A percentile compares a stretch with the other conserved stretches of the same genome.
phyloP scores from a whole-genome alignment of 2,888 invertebrate species.

The Bhutanitis thaidina region DNA sequence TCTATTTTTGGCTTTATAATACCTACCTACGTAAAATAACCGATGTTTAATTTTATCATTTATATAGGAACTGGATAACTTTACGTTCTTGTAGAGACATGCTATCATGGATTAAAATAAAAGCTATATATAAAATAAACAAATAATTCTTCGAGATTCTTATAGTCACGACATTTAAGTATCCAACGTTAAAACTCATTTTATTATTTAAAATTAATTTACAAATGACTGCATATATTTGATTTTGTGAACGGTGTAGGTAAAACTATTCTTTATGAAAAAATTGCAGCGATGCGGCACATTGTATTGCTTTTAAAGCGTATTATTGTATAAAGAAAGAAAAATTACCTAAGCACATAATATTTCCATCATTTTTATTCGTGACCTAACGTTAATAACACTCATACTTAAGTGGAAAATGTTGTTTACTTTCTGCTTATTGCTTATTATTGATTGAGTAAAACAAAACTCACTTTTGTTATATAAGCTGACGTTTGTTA shows the following conservation, averaged over 20 bases:
- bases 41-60: too few relatives aligned
- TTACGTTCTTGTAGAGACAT: background rate
- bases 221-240: too few relatives aligned
- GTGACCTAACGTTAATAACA: too few relatives aligned
- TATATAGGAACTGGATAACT: background rate
- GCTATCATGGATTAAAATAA: background rate
- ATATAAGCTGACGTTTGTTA: slow-evolving; percentile 28
- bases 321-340: background rate
- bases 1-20: slow-evolving; percentile 2
- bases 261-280: too few relatives aligned
- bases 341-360: background rate
- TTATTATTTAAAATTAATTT: background rate
- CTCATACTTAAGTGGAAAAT: too few relatives aligned
- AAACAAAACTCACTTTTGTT: background rate
- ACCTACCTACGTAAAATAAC: background rate
- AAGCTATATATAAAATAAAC: background rate
- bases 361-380: background rate
- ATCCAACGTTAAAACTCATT: slow-evolving; percentile 19
- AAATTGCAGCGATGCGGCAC: background rate
- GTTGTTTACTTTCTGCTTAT: background rate
- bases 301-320: background rate
- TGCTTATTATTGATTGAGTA: background rate
- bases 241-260: too few relatives aligned
- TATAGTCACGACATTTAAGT: slow-evolving; percentile 10
- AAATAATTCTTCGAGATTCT: slow-evolving; percentile 5